Evolutionary conservation across 2,888 invertebrate species (phyloP).

Genomic region (Drosophila formosana): DNA sequence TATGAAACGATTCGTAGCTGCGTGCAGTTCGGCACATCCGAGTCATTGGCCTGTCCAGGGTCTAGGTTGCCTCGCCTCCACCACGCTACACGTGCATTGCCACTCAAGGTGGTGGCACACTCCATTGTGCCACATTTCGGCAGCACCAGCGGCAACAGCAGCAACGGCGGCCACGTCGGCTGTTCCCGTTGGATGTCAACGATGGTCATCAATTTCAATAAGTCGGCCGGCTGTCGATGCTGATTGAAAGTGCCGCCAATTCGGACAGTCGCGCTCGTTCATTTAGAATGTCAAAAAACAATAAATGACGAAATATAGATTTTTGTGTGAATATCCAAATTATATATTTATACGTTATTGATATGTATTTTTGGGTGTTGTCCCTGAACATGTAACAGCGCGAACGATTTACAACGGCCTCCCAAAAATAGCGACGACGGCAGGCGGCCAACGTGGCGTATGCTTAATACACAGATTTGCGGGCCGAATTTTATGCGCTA

Average conservation of each 20-base stretch:
- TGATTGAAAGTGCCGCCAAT: conserved; percentile 68
- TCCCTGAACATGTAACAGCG: conserved; percentile 28
- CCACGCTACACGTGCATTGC: conserved; percentile 31
- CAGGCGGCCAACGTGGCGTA: conserved; percentile 17
- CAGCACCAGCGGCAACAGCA: not conserved
- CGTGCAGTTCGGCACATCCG: conserved; percentile 52
- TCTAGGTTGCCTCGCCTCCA: conserved; percentile 11
- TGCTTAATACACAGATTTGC: conserved; percentile 26
- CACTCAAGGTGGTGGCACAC: conserved; percentile 51
- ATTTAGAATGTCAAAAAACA: conserved; percentile 64
- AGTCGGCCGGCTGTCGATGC: conserved; percentile 31
- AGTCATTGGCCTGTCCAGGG: conserved; percentile 38
- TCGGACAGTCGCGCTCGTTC: conserved; percentile 27
- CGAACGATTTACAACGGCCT: conserved; percentile 18
- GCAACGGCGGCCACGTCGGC: not conserved
- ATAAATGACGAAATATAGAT: conserved; percentile 33
- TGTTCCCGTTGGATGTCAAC: conserved; percentile 30
- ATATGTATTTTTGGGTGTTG: conserved; percentile 18
- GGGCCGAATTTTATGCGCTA: conserved; percentile 31
- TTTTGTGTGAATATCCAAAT: conserved; percentile 47
- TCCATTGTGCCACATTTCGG: conserved; percentile 3
- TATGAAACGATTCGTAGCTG: conserved; percentile 22
- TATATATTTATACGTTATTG: conserved; percentile 18
- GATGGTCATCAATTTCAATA: conserved; percentile 60
- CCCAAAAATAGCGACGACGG: not conserved